These are phyloP conservation scores for Cydia fagiglandana DNA, from an alignment of 1,140 invertebrate species.

Conservation along the genomic window DNA sequence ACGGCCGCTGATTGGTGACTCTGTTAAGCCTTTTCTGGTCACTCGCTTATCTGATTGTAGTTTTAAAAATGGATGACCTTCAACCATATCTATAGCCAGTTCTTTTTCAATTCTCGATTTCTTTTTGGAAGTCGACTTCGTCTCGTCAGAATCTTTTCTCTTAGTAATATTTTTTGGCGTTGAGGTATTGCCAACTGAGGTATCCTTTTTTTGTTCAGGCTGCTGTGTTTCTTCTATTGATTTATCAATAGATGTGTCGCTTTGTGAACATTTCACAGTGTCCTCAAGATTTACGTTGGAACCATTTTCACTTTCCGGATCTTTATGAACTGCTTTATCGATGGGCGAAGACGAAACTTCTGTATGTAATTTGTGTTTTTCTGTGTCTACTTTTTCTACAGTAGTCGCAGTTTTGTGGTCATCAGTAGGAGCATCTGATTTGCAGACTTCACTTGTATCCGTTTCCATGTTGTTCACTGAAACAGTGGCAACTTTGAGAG, in stretches of 20 bases:
- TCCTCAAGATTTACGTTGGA: neutral
- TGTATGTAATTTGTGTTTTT: neutral
- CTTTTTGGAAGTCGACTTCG: conserved; percentile 52
- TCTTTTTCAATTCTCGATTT: conserved; percentile 69
- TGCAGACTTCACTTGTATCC: neutral
- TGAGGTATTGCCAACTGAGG: neutral
- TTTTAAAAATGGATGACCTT: conserved; percentile 71
- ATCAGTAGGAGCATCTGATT: neutral
- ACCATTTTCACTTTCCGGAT: neutral
- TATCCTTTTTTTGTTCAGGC: neutral
- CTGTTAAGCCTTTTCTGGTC: conserved; percentile 53
- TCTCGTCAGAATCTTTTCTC: conserved; percentile 25
- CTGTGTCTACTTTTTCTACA: neutral
- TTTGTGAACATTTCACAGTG: neutral
- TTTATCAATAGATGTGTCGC: conserved; percentile 10
- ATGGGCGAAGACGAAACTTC: neutral
- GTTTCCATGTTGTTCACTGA: neutral
- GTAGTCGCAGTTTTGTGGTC: neutral
- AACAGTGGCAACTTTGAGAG: neutral
- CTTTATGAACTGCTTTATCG: neutral
- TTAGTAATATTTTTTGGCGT: conserved; percentile 15
- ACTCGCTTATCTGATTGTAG: conserved; percentile 51
- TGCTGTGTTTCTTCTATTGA: conserved; percentile 23
- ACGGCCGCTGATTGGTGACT: conserved; percentile 39
- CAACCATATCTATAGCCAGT: conserved; percentile 73